These are phyloP conservation scores for Aquatica leii DNA, from an alignment of 2,888 invertebrate species.

Conservation along the genomic window DNA sequence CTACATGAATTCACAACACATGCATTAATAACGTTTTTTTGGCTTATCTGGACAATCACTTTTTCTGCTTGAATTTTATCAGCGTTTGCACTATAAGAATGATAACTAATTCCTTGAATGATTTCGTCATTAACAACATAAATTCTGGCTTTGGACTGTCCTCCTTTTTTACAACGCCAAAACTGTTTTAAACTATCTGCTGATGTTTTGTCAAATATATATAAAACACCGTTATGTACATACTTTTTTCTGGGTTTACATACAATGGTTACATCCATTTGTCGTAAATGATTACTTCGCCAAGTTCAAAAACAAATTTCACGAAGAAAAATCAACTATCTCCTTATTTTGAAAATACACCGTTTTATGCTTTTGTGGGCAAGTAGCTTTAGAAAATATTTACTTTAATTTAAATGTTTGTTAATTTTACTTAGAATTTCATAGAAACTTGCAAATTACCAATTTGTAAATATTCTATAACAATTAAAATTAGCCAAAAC, in stretches of 20 bases:
- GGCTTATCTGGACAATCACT: not conserved
- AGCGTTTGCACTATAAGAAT: not conserved
- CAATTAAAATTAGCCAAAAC: too few species aligned
- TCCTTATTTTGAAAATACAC: too few species aligned
- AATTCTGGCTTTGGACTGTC: not conserved
- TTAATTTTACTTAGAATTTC: too few species aligned
- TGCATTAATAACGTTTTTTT: too few species aligned
- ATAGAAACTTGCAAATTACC: too few species aligned
- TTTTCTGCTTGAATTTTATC: not conserved
- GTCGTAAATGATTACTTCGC: not conserved
- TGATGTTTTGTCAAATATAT: constrained; percentile 1
- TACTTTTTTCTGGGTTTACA: not conserved
- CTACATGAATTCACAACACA: too few species aligned
- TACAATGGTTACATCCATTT: not conserved
- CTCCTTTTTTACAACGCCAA: not conserved
- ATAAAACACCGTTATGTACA: not conserved
- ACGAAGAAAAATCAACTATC: too few species aligned
- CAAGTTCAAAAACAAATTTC: too few species aligned
- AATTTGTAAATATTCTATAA: too few species aligned
- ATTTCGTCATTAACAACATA: not conserved
- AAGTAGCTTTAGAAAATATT: too few species aligned
- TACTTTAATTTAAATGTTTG: too few species aligned
- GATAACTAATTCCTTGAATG: not conserved
- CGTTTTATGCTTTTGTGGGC: too few species aligned
- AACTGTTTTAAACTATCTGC: not conserved